Conservation (phyloP, 2,888 invertebrate genomes). For the Tinea semifulvella region DNA sequence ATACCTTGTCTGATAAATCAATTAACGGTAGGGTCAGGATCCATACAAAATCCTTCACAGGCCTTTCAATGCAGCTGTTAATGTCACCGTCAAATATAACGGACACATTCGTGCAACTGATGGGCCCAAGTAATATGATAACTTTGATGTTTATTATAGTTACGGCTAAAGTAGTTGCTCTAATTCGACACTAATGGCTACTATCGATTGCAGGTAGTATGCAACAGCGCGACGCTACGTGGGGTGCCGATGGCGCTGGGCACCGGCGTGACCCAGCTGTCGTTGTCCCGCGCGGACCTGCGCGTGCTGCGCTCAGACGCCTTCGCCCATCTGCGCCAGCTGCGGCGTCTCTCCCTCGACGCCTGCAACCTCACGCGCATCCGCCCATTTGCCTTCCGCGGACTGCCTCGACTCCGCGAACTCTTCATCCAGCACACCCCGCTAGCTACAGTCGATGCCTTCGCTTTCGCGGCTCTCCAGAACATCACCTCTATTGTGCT, state of each 20-base stretch:
- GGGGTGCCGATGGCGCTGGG: conserved; percentile 84
- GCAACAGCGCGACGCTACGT: conserved; percentile 84
- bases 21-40: too few relatives aligned
- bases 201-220: conserved; percentile 83
- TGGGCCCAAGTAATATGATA: too few relatives aligned
- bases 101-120: too few relatives aligned
- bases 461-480: conserved; percentile 85
- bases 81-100: too few relatives aligned
- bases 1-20: too few relatives aligned
- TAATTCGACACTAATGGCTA: too few relatives aligned
- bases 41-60: too few relatives aligned
- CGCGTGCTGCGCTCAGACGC: conserved; percentile 83
- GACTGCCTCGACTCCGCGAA: conserved; percentile 78
- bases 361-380: conserved; percentile 87
- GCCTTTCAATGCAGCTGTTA: too few relatives aligned
- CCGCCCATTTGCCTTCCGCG: conserved; percentile 85
- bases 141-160: too few relatives aligned
- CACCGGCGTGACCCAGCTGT: conserved; percentile 81
- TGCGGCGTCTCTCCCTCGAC: conserved; percentile 85
- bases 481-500: conserved; percentile 78
- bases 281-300: conserved; percentile 86
- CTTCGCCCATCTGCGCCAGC: conserved; percentile 79
- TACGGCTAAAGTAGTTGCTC: too few relatives aligned
- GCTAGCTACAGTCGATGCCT: conserved; percentile 79
- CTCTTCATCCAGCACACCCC: conserved; percentile 89